Evolutionary conservation across 2,888 invertebrate species (phyloP).

Genomic region (Cryptus viduatorius): DNA sequence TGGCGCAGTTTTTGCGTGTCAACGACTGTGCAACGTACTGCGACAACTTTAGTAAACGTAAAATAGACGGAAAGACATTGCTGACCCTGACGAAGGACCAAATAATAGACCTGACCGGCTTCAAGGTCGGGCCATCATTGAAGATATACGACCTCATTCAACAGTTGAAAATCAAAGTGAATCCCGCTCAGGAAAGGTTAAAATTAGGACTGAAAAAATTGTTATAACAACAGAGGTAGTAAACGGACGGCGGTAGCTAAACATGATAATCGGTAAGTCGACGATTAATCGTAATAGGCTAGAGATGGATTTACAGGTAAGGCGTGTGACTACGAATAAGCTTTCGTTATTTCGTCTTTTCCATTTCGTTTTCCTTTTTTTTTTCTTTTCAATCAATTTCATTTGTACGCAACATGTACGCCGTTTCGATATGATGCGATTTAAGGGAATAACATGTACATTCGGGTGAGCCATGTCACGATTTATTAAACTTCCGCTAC

Average conservation of each 20-base stretch:
- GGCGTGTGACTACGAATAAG: slow-evolving; percentile 74
- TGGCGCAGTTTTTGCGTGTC: slow-evolving; percentile 94
- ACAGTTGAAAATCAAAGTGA: slow-evolving; percentile 94
- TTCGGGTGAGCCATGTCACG: neutral
- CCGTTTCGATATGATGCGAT: slow-evolving; percentile 9
- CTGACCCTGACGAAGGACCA: slow-evolving; percentile 94
- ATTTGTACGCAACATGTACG: slow-evolving; percentile 51
- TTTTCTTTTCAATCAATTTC: slow-evolving; percentile 32
- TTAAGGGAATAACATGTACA: neutral
- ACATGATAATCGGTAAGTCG: slow-evolving; percentile 56
- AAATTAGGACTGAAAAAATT: slow-evolving; percentile 89
- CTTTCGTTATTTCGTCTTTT: slow-evolving; percentile 60
- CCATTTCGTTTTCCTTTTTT: slow-evolving; percentile 64
- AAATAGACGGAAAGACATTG: slow-evolving; percentile 93
- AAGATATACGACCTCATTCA: slow-evolving; percentile 97
- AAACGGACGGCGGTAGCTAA: slow-evolving; percentile 50
- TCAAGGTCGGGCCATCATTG: slow-evolving; percentile 97
- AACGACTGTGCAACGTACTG: slow-evolving; percentile 91
- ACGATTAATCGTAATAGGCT: slow-evolving; percentile 61
- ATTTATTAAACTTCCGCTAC: slow-evolving; percentile 1
- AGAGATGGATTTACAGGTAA: slow-evolving; percentile 82
- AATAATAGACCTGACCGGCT: slow-evolving; percentile 94
- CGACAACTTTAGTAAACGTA: slow-evolving; percentile 87
- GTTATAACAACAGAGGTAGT: slow-evolving; percentile 85
- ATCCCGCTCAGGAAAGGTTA: slow-evolving; percentile 89